These are phyloP conservation scores for Dascyllus trimaculatus DNA, from an alignment of 2,113 vertebrate genomes.

Conservation along the genomic window DNA sequence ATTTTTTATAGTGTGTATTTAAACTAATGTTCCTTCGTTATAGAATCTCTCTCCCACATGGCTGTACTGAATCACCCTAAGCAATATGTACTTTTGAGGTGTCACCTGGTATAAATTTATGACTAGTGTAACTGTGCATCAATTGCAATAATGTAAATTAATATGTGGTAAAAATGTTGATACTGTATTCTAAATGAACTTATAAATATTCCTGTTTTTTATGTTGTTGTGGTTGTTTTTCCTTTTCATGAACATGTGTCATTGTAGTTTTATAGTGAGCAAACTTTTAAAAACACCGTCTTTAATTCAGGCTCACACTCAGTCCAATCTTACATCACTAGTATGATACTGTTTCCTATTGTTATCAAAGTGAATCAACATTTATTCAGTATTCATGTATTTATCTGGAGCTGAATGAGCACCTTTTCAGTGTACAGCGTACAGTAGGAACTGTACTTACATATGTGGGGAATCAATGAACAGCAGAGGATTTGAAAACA, in stretches of 20 bases:
- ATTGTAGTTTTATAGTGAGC: neutral
- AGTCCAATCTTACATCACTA: no score
- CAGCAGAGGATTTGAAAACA: neutral
- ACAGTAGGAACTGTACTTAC: neutral
- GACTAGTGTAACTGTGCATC: conserved; percentile 73
- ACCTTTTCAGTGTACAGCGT: no score
- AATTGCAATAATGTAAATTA: conserved; percentile 82
- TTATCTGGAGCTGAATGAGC: no score
- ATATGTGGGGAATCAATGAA: neutral
- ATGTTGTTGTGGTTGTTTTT: conserved; percentile 42
- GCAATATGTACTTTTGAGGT: conserved; percentile 76
- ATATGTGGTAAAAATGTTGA: conserved; percentile 68
- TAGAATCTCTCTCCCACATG: conserved; percentile 29
- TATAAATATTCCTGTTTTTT: conserved; percentile 74
- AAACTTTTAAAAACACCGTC: no score
- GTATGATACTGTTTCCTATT: no score
- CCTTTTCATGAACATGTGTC: neutral
- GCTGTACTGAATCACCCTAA: conserved; percentile 68
- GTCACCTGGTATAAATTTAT: conserved; percentile 58
- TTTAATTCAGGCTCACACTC: neutral
- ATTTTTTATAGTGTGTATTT: conserved; percentile 47
- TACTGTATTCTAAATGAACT: conserved; percentile 69
- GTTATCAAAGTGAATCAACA: neutral
- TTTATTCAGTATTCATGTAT: neutral
- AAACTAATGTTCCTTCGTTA: conserved; percentile 15